Evolutionary conservation across 2,113 vertebrate species (phyloP), one percentile per base, ranked within the genome.

Genomic region (Mystacornis crossleyi): DNA sequence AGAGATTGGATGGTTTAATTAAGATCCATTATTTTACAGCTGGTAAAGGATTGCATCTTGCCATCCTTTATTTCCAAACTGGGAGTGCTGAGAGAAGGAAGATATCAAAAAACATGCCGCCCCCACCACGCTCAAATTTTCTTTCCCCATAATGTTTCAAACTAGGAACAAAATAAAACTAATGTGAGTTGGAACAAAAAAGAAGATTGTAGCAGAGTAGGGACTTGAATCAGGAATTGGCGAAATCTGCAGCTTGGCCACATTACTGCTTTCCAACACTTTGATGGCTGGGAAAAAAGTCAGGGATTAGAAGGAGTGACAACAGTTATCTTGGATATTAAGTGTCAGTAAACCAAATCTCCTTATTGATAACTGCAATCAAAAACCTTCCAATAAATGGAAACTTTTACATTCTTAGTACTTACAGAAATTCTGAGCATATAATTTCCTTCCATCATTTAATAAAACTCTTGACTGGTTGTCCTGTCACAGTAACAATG

Each of bases 91-190:
- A 54, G 29, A 70, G 38, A 60, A 74, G 17, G 31, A 86, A 70
- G 26, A 42, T 60, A 80, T 1, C 0, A 61, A 74, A 72, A 81
- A 64, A 34, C 0, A 0, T 0, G 2, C n/a, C 5, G 0, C 34
- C 9, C 24, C 25, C 0, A 0, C 8, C 4, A 29, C 11, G 7
- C 20, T 25, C 40, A 61, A 47, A 47, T 69, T 90, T 80, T 51
- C 28, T 82, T 83, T 31, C 66, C 12, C 6, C 6, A 3, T 40
- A 51, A 61, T 25, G 2, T 89, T 34, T 31, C 33, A 87, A 54
- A 79, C 33, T 36, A 67, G 15, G 62, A 92, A 33, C 7, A 55
- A 82, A 75, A 43, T 34, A 62, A 81, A 88, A 43, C 33, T 50
- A 18, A 28, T 15, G 23, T 20, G 24, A 40, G 12, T 4, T 89